A percentile compares a stretch with the other conserved stretches of the same genome.
These are phyloP conservation scores for Lasioglossum leucozonium DNA, from an alignment of 2,888 invertebrate genomes.

Conservation along the genomic window DNA sequence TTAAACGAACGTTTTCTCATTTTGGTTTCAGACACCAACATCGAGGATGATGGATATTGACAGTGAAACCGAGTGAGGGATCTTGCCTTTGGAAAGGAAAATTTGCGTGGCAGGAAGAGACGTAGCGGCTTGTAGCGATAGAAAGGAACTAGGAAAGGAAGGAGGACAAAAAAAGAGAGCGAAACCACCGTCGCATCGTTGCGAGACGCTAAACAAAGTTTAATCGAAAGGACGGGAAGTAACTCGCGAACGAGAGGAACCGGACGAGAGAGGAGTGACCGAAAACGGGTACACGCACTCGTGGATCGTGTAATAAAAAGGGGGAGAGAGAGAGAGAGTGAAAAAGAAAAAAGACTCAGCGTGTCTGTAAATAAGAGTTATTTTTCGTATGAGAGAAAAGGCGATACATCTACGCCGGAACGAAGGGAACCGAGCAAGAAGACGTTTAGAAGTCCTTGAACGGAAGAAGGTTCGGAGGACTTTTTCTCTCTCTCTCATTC, in stretches of 20 bases:
- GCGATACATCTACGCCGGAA: conserved; percentile 57
- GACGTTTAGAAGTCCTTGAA: conserved; percentile 58
- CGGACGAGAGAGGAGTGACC: conserved; percentile 6
- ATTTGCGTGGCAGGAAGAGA: conserved; percentile 27
- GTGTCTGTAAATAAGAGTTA: conserved; percentile 74
- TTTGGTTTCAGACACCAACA: conserved; percentile 60
- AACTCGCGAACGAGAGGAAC: conserved; percentile 24
- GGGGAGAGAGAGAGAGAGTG: conserved; percentile 57
- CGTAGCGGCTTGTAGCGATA: conserved; percentile 54
- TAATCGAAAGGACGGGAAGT: conserved; percentile 40
- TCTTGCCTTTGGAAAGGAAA: conserved; percentile 20
- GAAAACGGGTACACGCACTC: conserved; percentile 30
- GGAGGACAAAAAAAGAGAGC: background rate
- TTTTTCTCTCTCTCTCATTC: conserved; percentile 48
- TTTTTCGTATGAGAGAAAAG: conserved; percentile 81
- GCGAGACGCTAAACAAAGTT: conserved; percentile 57
- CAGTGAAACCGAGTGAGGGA: conserved; percentile 58
- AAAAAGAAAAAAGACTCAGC: conserved; percentile 56
- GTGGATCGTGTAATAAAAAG: conserved; percentile 51
- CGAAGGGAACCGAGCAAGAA: conserved; percentile 54
- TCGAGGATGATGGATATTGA: conserved; percentile 60
- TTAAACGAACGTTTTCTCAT: conserved; percentile 6
- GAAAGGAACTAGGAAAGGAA: conserved; percentile 30
- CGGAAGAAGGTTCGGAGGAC: conserved; percentile 49
- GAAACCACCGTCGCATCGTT: conserved; percentile 56